Evolutionary conservation across 2,888 invertebrate species (phyloP).

Genomic region (Xestia c-nigrum): DNA sequence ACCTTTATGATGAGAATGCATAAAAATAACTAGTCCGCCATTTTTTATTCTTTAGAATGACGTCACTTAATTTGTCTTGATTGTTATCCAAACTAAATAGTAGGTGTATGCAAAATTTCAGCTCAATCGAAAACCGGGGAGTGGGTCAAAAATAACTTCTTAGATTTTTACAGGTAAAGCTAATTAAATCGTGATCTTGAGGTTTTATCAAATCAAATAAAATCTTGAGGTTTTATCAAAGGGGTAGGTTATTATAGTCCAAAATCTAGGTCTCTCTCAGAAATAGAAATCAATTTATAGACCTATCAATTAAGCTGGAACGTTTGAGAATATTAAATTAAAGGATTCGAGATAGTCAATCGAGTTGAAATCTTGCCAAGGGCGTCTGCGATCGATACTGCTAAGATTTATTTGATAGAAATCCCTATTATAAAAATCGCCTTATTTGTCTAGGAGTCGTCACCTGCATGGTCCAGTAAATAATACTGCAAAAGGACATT

Average conservation of each 20-base stretch:
- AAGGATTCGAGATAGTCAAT: constrained; percentile 39
- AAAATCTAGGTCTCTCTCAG: constrained; percentile 1
- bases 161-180: not conserved
- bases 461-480: not conserved
- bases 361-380: constrained; percentile 48
- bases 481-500: not conserved
- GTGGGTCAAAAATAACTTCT: not conserved
- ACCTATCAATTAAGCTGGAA: constrained; percentile 32
- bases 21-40: too few species aligned
- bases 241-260: not conserved
- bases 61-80: too few species aligned
- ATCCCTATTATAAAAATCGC: not conserved
- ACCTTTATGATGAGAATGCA: too few species aligned
- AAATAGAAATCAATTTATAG: constrained; percentile 17
- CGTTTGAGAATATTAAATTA: constrained; percentile 53
- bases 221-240: too few species aligned
- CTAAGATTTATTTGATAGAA: constrained; percentile 26
- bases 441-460: constrained; percentile 3
- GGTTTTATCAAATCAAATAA: too few species aligned
- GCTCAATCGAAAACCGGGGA: too few species aligned
- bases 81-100: too few species aligned
- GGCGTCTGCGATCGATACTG: constrained; percentile 40
- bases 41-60: too few species aligned
- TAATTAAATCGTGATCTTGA: not conserved
- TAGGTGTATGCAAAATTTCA: too few species aligned